A percentile compares a stretch with the other conserved stretches of the same genome.
Evolutionary conservation across 2,888 invertebrate genomes (phyloP).

Genomic region (Glaucopsyche alexis): DNA sequence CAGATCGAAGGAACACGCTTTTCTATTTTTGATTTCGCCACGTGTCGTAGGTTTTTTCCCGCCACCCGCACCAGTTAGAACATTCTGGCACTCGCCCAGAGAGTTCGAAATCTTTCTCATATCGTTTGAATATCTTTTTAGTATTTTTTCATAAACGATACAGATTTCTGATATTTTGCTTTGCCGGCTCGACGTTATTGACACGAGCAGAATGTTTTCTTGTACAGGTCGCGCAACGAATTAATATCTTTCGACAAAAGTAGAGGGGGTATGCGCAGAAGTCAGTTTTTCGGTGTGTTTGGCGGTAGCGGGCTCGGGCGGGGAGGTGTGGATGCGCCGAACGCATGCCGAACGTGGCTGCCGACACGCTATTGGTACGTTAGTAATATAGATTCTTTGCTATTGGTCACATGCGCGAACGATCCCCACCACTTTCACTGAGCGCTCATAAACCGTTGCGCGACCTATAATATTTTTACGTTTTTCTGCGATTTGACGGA

Average conservation of each 20-base stretch:
- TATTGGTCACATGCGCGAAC: too few relatives aligned
- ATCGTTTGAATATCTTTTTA: constrained; percentile 18
- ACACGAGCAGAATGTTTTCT: not conserved
- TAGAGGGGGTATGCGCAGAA: too few relatives aligned
- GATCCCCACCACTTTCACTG: too few relatives aligned
- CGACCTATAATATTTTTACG: constrained; percentile 7
- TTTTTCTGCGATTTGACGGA: not conserved
- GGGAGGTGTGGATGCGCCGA: too few relatives aligned
- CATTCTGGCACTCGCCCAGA: constrained; percentile 24
- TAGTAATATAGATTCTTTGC: too few relatives aligned
- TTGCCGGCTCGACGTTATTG: not conserved
- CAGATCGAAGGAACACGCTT: not conserved
- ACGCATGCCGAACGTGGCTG: too few relatives aligned
- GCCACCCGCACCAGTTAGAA: constrained; percentile 16
- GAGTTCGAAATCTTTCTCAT: constrained; percentile 5
- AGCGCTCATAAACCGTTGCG: too few relatives aligned
- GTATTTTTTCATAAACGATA: constrained; percentile 6
- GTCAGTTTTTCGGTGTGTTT: too few relatives aligned
- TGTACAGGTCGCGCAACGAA: too few relatives aligned
- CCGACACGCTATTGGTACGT: too few relatives aligned
- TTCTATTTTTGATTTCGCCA: constrained; percentile 1
- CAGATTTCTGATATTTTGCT: constrained; percentile 25
- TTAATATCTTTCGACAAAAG: too few relatives aligned
- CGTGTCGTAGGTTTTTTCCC: constrained; percentile 14
- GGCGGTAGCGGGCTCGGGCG: too few relatives aligned